A percentile compares a stretch with the other conserved stretches of the same genome.
Evolutionary conservation across 1,140 invertebrate genomes (phyloP).

Genomic region (Tetranychus urticae): DNA sequence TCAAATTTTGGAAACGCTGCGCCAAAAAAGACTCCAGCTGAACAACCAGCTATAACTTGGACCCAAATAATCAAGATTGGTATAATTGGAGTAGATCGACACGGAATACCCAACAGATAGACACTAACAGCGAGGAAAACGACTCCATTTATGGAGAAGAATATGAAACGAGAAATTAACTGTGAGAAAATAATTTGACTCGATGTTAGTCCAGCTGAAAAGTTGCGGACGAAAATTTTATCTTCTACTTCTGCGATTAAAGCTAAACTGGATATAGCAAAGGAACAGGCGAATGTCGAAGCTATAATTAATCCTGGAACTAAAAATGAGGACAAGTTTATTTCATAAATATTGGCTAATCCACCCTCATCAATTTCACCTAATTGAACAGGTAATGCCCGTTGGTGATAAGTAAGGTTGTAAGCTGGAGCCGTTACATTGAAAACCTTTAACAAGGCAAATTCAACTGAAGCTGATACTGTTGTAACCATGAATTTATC

Average conservation of each 20-base stretch:
- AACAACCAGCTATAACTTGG: background rate
- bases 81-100: background rate
- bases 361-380: background rate
- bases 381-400: background rate
- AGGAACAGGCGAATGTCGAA: background rate
- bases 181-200: slow-evolving; percentile 71
- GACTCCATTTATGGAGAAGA: background rate
- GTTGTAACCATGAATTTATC: background rate
- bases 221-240: slow-evolving; percentile 56
- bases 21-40: background rate
- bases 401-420: background rate
- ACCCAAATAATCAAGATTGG: background rate
- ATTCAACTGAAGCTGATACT: background rate
- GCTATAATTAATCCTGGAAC: background rate
- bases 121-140: background rate
- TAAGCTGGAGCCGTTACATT: background rate
- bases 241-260: slow-evolving; percentile 44
- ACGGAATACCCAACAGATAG: background rate
- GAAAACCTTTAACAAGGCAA: background rate
- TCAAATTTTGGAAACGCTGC: background rate
- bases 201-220: slow-evolving; percentile 64
- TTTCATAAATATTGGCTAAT: background rate
- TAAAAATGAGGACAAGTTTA: background rate
- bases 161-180: slow-evolving; percentile 24
- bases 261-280: background rate